A percentile compares a stretch with the other conserved stretches of the same genome.
Evolutionary conservation across 2,888 invertebrate genomes (phyloP).

Genomic region (Drosophila paranaensis): DNA sequence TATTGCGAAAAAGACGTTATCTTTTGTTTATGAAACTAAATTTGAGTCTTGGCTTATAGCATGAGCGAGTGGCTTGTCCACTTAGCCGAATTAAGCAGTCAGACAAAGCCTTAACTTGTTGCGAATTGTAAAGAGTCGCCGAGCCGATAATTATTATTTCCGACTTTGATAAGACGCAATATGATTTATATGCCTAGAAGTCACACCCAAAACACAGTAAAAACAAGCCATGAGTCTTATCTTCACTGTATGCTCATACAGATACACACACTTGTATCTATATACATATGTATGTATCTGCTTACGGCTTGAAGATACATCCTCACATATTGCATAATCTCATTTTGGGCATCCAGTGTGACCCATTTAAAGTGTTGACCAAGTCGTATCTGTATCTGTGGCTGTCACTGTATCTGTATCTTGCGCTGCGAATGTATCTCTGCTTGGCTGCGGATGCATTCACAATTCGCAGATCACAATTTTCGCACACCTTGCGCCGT

Average conservation of each 20-base stretch:
- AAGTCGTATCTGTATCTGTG: slow-evolving; percentile 29
- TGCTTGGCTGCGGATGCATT: slow-evolving; percentile 43
- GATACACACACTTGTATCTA: no score
- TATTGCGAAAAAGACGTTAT: slow-evolving; percentile 7
- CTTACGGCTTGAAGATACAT: not conserved
- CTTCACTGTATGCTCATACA: not conserved
- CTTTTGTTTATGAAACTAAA: not conserved
- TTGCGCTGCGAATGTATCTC: slow-evolving; percentile 12
- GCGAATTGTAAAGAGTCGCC: not conserved
- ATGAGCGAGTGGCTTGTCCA: not conserved
- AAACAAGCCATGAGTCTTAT: not conserved
- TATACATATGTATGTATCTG: no score
- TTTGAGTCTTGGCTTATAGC: not conserved
- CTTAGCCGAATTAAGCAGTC: not conserved
- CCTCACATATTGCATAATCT: not conserved
- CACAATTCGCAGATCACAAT: slow-evolving; percentile 32
- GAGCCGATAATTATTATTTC: not conserved
- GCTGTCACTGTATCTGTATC: slow-evolving; percentile 16
- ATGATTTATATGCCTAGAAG: not conserved
- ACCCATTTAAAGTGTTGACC: slow-evolving; percentile 51
- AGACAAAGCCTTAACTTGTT: not conserved
- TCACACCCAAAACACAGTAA: not conserved
- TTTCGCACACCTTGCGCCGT: slow-evolving; percentile 71
- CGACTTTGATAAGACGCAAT: not conserved
- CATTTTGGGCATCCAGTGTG: slow-evolving; percentile 10